Conservation (phyloP, 2,797 vertebrate genomes). For the Gymnothorax javanicus region DNA sequence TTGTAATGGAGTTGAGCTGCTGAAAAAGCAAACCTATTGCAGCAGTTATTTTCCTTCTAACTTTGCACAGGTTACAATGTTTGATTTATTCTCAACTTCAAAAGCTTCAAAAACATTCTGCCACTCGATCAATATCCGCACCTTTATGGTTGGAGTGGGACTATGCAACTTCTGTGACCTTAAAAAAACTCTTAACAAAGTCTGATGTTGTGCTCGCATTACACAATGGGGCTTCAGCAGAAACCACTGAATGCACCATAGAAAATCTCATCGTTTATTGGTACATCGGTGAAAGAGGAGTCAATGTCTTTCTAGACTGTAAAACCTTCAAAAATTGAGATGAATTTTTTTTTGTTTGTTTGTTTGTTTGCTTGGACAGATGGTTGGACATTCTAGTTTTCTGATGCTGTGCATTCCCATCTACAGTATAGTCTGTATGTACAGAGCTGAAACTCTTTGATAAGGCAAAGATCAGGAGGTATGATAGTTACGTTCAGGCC, state of each 20-base stretch:
- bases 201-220: neutral
- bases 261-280: too few relatives aligned
- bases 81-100: constrained; percentile 1
- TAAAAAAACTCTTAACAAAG: neutral
- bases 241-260: neutral
- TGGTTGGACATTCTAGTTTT: too few relatives aligned
- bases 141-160: neutral
- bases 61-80: neutral
- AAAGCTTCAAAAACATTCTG: neutral
- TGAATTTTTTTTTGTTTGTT: too few relatives aligned
- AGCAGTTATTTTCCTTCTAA: neutral
- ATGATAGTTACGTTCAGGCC: too few relatives aligned
- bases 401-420: too few relatives aligned
- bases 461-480: too few relatives aligned
- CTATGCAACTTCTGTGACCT: neutral
- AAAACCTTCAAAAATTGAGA: too few relatives aligned
- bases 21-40: neutral
- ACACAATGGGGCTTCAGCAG: neutral
- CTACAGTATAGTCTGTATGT: too few relatives aligned
- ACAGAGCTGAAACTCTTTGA: too few relatives aligned
- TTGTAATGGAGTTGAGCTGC: neutral
- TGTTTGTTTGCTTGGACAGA: too few relatives aligned
- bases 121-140: neutral
- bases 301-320: too few relatives aligned
- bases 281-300: too few relatives aligned